Conservation (phyloP, 2,113 vertebrate genomes). For the Chloropsis cyanopogon region DNA sequence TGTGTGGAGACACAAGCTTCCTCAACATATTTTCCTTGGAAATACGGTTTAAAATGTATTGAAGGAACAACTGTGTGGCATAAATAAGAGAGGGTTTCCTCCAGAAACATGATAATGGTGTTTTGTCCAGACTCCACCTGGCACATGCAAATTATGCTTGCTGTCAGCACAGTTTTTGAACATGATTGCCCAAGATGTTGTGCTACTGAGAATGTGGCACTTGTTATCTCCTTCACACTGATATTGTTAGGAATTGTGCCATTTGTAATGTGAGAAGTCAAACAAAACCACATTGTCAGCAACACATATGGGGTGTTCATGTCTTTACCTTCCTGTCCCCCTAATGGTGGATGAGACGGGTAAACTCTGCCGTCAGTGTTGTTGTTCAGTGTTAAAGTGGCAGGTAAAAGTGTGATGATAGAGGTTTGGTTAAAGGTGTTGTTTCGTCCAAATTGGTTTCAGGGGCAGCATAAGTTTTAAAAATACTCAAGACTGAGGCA, state of each 20-base stretch:
- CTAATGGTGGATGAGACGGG: neutral
- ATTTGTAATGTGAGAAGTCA: neutral
- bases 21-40: neutral
- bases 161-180: neutral
- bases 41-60: neutral
- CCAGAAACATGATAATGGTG: neutral
- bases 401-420: neutral
- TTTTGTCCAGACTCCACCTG: neutral
- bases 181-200: neutral
- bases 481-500: neutral
- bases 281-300: neutral
- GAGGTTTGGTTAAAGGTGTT: neutral
- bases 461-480: neutral
- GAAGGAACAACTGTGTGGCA: neutral
- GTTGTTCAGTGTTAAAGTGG: neutral
- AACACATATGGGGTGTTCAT: neutral
- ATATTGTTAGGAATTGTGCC: neutral
- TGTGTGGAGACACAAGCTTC: neutral
- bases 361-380: neutral
- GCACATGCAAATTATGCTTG: neutral
- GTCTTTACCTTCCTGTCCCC: constrained; percentile 29
- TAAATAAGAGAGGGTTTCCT: neutral
- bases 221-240: neutral
- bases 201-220: neutral
- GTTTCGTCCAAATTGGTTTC: neutral